Base-by-base conservation (phyloP, 1,140 invertebrate species). In the Neodiprion virginianus region DNA sequence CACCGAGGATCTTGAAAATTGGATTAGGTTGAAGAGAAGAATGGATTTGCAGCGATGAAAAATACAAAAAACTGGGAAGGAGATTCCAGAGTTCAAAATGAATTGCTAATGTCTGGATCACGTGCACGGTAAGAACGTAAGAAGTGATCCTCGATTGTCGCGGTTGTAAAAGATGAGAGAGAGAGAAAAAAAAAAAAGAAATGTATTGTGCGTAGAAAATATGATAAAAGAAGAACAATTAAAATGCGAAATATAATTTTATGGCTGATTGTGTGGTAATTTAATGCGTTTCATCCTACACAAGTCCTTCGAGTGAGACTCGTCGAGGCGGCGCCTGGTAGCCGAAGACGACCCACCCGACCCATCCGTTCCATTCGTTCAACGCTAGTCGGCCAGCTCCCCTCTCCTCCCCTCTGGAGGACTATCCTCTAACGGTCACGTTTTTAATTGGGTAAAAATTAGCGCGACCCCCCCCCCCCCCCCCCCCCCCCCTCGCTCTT, bases 251-350 rank as follows among this genome's bases (percentile, higher is more conserved):
- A 40, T 40, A 79, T 79, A 66, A 70, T 21, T 81, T 82, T 80
- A 79, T 82, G 75, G 79, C 80, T 79, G 79, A 82, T 82, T 82
- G 79, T 82, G 78, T 80, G 80, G 75, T 81, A 81, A 81, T 81
- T 78, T 75, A 67, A 72, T 66, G 47, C 71, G 71, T 72, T 76
- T 73, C 74, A 67, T 72, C 75, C 75, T 76, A 78, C 78, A 77
- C 76, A 21, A 48, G 67, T 50, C 68, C n/a, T 67, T n/a, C 8
- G 47, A 28, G 61, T 28, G 48, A 71, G 66, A 71, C 71, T 75
- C 69, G 74, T 23, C 74, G 75, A 73, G 76, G 77, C 71, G 75
- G 67, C 75, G 72, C 72, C 77, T 80, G 77, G 79, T 78, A 75
- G 76, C 48, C 67, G 74, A 76, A 78, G 77, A 50, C 73, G 66